These are phyloP conservation scores for Parus major DNA, from an alignment of 2,113 vertebrate species.

Conservation along the genomic window DNA sequence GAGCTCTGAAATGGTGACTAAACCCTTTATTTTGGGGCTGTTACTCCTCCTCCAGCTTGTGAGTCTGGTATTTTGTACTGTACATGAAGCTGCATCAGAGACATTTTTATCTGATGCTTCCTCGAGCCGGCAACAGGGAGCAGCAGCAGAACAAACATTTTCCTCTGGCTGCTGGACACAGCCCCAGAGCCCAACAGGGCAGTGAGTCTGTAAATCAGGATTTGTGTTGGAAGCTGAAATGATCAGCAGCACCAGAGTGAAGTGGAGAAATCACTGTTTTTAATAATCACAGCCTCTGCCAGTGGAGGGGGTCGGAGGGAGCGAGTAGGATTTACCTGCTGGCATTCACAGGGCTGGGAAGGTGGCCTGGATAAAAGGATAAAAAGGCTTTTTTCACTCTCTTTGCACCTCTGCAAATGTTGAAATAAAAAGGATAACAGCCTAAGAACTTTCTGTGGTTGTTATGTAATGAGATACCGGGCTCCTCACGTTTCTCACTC, in stretches of 20 bases:
- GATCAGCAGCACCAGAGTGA: not conserved
- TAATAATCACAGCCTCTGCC: no score
- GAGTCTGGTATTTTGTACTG: not conserved
- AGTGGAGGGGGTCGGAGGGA: not conserved
- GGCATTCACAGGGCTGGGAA: not conserved
- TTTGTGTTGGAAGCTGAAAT: not conserved
- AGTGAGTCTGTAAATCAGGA: not conserved
- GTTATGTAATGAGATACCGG: not conserved
- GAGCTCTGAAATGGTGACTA: slow-evolving; percentile 20
- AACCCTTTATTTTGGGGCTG: slow-evolving; percentile 28
- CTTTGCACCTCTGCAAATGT: not conserved
- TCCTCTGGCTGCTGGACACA: not conserved
- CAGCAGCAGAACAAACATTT: slow-evolving; percentile 17
- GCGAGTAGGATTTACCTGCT: not conserved
- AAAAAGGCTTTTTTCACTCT: not conserved
- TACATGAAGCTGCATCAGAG: not conserved
- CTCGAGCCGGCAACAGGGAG: slow-evolving; percentile 14
- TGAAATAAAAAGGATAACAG: not conserved
- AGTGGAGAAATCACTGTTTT: not conserved
- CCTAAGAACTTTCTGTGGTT: not conserved
- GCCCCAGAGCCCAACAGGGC: not conserved
- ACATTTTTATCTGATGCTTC: not conserved
- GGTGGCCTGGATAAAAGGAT: not conserved
- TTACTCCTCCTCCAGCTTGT: slow-evolving; percentile 9
- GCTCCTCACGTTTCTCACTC: not conserved